Conservation (phyloP, 2,113 vertebrate genomes). For the Paralichthys olivaceus region DNA sequence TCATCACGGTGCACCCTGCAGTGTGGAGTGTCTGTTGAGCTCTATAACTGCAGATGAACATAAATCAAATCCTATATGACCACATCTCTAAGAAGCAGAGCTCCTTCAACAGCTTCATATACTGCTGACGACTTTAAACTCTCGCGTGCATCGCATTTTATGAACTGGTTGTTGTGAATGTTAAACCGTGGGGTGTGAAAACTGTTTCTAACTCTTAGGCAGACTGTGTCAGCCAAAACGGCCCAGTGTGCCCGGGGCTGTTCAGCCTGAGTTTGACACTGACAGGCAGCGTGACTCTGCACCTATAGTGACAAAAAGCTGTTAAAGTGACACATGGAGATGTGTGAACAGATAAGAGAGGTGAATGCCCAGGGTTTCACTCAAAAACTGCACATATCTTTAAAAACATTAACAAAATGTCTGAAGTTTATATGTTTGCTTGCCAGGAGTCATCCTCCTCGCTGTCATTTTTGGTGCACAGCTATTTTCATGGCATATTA, state of each 20-base stretch:
- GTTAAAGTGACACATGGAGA: not conserved
- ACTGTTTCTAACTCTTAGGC: not conserved
- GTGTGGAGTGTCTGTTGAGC: not conserved
- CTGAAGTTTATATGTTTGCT: not conserved
- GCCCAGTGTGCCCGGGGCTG: not conserved
- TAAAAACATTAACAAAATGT: too few relatives aligned
- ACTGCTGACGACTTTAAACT: not conserved
- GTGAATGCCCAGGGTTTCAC: not conserved
- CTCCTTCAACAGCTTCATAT: not conserved
- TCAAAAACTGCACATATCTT: not conserved
- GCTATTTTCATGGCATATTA: not conserved
- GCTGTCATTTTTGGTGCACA: not conserved
- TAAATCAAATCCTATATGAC: not conserved
- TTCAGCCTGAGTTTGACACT: slow-evolving; percentile 1
- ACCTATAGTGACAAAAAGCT: not conserved
- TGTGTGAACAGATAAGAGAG: not conserved
- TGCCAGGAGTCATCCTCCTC: not conserved
- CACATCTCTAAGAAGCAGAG: not conserved
- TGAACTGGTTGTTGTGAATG: not conserved
- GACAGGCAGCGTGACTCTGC: not conserved
- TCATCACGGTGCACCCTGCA: not conserved
- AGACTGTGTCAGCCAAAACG: not conserved
- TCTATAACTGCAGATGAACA: not conserved
- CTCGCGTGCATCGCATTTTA: not conserved
- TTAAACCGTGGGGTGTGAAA: not conserved